phyloP scores from a whole-genome alignment of 2,797 vertebrate genomes.

The Hybognathus amarus region DNA sequence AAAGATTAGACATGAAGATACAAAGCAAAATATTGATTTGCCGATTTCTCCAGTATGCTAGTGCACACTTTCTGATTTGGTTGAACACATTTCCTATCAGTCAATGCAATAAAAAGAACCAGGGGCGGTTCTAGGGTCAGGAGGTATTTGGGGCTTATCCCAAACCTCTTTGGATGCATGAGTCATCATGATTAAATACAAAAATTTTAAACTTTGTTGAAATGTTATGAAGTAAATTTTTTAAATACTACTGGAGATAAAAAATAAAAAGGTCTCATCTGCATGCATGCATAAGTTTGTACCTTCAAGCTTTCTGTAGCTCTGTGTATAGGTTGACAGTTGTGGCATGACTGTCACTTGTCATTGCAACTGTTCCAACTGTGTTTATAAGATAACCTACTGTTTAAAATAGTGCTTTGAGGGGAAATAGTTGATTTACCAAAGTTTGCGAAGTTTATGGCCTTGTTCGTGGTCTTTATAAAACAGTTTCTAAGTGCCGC shows the following conservation, averaged over 20 bases:
- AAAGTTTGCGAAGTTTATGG: neutral
- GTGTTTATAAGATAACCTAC: neutral
- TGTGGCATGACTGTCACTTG: neutral
- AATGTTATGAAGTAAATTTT: neutral
- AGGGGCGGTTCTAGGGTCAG: constrained; percentile 1
- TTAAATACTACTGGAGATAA: neutral
- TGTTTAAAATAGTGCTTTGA: neutral
- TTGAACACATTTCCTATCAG: constrained; percentile 21
- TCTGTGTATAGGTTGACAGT: neutral
- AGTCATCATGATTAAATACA: neutral
- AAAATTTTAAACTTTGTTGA: neutral
- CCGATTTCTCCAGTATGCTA: constrained; percentile 21
- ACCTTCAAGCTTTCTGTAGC: neutral
- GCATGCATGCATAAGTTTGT: neutral
- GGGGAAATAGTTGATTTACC: neutral
- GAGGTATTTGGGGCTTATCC: neutral
- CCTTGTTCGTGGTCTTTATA: neutral
- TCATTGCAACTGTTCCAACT: neutral
- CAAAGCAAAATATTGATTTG: constrained; percentile 23
- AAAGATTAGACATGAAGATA: constrained; percentile 8
- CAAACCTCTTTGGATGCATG: neutral
- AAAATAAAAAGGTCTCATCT: neutral
- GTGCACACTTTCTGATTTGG: constrained; percentile 26
- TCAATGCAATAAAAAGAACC: neutral
- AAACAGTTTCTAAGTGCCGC: neutral